Evolutionary conservation across 2,888 invertebrate genomes (phyloP), one percentile per base, ranked within the genome.

Genomic region (Cetonia aurata): DNA sequence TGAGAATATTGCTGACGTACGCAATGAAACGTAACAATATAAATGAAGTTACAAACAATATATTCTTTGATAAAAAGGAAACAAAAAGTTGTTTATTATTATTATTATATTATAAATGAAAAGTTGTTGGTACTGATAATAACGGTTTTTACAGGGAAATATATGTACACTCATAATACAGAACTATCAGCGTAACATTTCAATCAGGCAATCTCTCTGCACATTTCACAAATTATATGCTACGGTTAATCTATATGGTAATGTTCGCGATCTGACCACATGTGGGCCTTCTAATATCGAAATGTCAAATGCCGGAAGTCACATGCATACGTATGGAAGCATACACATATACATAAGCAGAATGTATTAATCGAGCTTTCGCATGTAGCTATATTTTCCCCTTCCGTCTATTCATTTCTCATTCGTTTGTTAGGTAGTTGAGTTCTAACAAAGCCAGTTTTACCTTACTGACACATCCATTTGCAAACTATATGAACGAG

Each of bases 281-380:
- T 71, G 71, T 71, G 71, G 71, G 66, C 62, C 69, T 48, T 71
- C 69, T 69, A 71, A 71, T 71, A 71, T 69, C 69, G 55, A 71
- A 62, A 71, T 69, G 71, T 71, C 71, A 71, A 62, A 65, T 71
- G 71, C 69, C 71, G 71, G 71, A 71, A 71, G 67, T 41, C 44
- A 31, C 69, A 60, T 60, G n/a, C n/a, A n/a, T n/a, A 42, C 62
- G 33, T 62, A 53, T 37, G 37, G 37, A 17, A 37, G 33, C 41
- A 69, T 37, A 37, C 44, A 44, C 52, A 62, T 52, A 31, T 53
- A 60, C 44, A 53, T 53, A 69, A 44, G 25, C 46, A 67, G 48
- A 57, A 65, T 50, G 33, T 56, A 65, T 57, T 65, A 68, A 67
- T 60, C 60, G 67, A 66, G 13, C 12, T 50, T 46, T 15, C 50